phyloP scores from a whole-genome alignment of 2,113 vertebrate genomes.

The Paradisaea rubra region DNA sequence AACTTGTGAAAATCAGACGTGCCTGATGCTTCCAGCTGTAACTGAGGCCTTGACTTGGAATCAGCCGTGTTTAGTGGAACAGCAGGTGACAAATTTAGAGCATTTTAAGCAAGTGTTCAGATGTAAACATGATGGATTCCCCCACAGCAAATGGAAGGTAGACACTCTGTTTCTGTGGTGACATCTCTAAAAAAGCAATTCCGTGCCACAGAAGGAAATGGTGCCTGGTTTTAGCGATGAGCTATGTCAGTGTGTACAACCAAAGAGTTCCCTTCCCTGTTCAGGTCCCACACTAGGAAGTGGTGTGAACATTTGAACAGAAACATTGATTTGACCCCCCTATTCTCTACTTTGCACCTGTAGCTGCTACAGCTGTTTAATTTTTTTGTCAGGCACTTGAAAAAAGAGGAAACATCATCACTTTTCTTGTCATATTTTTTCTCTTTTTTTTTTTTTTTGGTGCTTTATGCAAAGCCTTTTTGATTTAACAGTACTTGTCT shows the following conservation, averaged over 20 bases:
- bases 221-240: background rate
- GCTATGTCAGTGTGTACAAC: background rate
- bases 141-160: background rate
- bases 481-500: slow-evolving; percentile 12
- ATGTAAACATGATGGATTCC: background rate
- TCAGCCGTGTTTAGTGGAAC: background rate
- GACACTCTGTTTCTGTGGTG: background rate
- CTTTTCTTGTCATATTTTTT: background rate
- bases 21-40: background rate
- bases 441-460: background rate
- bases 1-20: background rate
- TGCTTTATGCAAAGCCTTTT: background rate
- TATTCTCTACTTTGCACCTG: background rate
- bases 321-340: background rate
- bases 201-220: background rate
- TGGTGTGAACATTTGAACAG: background rate
- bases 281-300: background rate
- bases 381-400: background rate
- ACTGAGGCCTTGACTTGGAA: background rate
- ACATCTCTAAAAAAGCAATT: background rate
- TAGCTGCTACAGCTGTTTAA: background rate
- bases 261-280: background rate
- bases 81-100: background rate
- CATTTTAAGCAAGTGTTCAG: background rate
- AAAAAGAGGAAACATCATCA: background rate